These are phyloP conservation scores for Rhagonycha lutea DNA, from an alignment of 2,888 invertebrate species.

Conservation along the genomic window DNA sequence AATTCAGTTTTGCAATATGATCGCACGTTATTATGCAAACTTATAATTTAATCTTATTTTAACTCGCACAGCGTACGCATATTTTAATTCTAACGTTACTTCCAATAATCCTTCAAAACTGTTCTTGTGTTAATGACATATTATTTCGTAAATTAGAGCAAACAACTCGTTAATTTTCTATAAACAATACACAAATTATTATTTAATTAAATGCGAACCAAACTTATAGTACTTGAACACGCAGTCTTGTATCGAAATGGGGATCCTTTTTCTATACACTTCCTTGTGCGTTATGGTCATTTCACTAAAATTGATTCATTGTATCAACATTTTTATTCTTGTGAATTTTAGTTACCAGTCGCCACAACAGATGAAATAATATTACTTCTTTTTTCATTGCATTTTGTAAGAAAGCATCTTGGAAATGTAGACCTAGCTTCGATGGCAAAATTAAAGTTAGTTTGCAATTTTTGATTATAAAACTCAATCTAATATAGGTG, in stretches of 20 bases:
- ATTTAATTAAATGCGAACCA: not conserved
- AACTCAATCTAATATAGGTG: too few species aligned
- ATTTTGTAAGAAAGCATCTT: not conserved
- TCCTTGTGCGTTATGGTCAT: not conserved
- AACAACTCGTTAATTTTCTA: not conserved
- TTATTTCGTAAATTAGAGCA: not conserved
- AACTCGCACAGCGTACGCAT: slow-evolving; percentile 10
- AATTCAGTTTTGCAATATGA: slow-evolving; percentile 28
- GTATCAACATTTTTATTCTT: not conserved
- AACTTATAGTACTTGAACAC: not conserved
- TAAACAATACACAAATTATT: not conserved
- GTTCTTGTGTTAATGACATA: not conserved
- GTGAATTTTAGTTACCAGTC: not conserved
- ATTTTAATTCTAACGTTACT: slow-evolving; percentile 13
- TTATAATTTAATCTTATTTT: slow-evolving; percentile 27
- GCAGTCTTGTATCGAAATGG: not conserved
- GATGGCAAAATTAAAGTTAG: too few species aligned
- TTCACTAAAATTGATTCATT: not conserved
- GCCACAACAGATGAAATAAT: too few species aligned
- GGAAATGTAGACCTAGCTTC: too few species aligned
- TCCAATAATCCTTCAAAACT: not conserved
- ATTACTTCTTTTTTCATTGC: too few species aligned
- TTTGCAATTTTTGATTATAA: too few species aligned
- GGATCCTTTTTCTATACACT: not conserved
- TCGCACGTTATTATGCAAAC: slow-evolving; percentile 26